phyloP scores from a whole-genome alignment of 2,113 vertebrate genomes.

The Serinus canaria region DNA sequence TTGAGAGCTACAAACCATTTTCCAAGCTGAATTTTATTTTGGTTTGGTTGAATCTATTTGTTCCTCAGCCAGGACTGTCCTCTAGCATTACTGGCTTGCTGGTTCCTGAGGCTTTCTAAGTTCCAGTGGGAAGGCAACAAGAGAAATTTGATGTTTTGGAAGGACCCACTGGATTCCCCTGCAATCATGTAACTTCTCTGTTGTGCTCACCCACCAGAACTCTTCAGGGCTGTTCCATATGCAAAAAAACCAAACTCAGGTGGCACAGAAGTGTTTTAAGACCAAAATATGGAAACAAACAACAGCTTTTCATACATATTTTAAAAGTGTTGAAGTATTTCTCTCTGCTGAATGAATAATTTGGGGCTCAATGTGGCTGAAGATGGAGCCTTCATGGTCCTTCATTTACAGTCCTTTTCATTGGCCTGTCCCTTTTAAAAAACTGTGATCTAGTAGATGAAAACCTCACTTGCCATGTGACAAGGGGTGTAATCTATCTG shows the following conservation, averaged over 20 bases:
- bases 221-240: not conserved
- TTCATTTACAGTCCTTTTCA: not conserved
- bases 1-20: not conserved
- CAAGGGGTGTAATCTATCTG: slow-evolving; percentile 17
- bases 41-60: not conserved
- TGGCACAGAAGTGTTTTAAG: not conserved
- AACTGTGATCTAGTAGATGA: not conserved
- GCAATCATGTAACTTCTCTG: not conserved
- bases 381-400: not conserved
- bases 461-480: not conserved
- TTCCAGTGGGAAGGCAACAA: not conserved
- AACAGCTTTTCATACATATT: not conserved
- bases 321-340: not conserved
- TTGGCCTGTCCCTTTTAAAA: not conserved
- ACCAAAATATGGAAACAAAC: not conserved
- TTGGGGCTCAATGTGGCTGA: not conserved
- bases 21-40: not conserved
- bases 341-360: not conserved
- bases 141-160: not conserved
- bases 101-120: not conserved
- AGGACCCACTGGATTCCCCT: not conserved
- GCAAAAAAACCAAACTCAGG: not conserved
- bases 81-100: not conserved
- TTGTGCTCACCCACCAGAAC: not conserved
- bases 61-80: not conserved